Conservation (phyloP, 2,113 vertebrate species). For the Tragelaphus buxtoni region DNA sequence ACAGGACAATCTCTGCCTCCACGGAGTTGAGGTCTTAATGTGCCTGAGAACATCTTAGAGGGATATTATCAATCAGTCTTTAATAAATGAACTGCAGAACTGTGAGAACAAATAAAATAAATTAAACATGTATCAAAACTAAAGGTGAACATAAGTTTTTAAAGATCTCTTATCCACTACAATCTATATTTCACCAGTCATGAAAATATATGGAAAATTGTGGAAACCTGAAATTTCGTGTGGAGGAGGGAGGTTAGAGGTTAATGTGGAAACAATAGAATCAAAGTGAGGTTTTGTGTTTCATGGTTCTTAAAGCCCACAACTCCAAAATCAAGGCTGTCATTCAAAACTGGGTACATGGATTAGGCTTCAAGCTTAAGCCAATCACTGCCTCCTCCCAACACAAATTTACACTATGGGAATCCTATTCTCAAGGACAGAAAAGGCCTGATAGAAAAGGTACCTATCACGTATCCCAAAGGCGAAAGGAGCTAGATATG, state of each 20-base stretch:
- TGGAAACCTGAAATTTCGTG: background rate
- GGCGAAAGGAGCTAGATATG: background rate
- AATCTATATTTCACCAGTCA: background rate
- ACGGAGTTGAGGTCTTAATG: rapidly evolving
- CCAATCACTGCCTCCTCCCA: background rate
- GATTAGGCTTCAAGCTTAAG: background rate
- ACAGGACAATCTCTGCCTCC: background rate
- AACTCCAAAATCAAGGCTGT: background rate
- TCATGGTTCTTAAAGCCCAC: background rate
- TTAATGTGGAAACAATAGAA: background rate
- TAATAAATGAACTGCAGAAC: background rate
- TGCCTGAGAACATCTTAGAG: background rate
- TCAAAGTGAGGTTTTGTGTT: background rate
- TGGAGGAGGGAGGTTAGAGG: background rate
- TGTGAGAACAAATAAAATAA: background rate
- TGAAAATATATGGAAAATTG: background rate
- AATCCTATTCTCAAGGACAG: background rate
- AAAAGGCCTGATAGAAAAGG: background rate
- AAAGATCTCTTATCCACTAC: background rate
- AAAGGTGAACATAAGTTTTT: background rate
- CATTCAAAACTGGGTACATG: background rate
- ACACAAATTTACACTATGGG: background rate
- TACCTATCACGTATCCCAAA: background rate
- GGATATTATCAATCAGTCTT: background rate
- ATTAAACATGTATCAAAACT: background rate